Percentiles rank a stretch among this genome's conserved stretches.
Conservation (phyloP, 2,888 invertebrate species). For the Coleophora deauratella region DNA sequence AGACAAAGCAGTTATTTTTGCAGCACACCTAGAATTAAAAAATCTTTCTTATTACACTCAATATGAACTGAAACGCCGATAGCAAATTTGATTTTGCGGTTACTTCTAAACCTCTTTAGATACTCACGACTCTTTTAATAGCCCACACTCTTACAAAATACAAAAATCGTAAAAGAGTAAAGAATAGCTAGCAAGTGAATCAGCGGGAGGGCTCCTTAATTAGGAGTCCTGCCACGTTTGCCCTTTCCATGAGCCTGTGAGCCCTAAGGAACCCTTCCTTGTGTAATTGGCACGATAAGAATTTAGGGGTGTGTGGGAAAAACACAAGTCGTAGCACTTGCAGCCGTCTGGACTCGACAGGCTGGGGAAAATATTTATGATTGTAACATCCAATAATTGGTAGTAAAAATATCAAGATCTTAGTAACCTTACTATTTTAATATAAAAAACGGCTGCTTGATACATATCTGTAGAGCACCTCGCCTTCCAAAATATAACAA, state of each 20-base stretch:
- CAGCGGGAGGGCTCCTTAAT: conserved; percentile 62
- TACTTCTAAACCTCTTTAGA: too few relatives aligned
- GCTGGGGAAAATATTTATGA: conserved; percentile 1
- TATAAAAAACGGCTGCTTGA: too few relatives aligned
- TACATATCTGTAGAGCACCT: too few relatives aligned
- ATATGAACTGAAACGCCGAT: too few relatives aligned
- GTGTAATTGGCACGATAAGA: conserved; percentile 70
- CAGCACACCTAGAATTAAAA: too few relatives aligned
- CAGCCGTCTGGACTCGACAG: conserved; percentile 27
- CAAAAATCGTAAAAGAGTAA: conserved; percentile 19
- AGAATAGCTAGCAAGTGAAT: conserved; percentile 20
- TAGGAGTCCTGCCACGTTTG: conserved; percentile 67
- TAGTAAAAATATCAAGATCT: too few relatives aligned
- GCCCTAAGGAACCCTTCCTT: conserved; percentile 48
- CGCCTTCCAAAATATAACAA: too few relatives aligned
- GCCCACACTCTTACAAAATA: conserved; percentile 15
- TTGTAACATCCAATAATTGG: too few relatives aligned
- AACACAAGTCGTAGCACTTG: conserved; percentile 40
- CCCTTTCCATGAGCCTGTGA: conserved; percentile 38
- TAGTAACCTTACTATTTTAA: too few relatives aligned
- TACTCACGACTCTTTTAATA: not conserved
- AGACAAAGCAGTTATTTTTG: too few relatives aligned
- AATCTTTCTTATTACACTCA: too few relatives aligned
- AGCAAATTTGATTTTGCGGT: too few relatives aligned
- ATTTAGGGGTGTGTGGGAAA: conserved; percentile 63